Conservation (phyloP, 2,888 invertebrate genomes). For the Peribatodes rhomboidaria region DNA sequence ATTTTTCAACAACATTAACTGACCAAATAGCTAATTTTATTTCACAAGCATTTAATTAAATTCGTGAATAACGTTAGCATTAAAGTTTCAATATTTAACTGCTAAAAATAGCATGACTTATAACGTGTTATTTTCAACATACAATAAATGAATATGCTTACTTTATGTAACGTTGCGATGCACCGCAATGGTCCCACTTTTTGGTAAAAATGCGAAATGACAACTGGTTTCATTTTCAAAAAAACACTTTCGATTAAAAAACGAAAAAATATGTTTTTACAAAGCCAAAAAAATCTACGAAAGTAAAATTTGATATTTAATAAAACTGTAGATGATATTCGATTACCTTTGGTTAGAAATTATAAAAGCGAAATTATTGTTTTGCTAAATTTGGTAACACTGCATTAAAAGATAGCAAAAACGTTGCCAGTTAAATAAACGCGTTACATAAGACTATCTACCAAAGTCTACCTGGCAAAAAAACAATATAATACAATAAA, state of each 20-base stretch:
- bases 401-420: conserved; percentile 7
- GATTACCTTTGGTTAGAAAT: not conserved
- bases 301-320: not conserved
- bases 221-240: conserved; percentile 73
- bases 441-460: not conserved
- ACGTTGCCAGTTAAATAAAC: conserved; percentile 4
- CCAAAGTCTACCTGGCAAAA: not conserved
- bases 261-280: conserved; percentile 1
- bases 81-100: not conserved
- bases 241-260: conserved; percentile 43
- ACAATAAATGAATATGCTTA: conserved; percentile 67
- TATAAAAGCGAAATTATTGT: conserved; percentile 2
- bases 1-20: not conserved
- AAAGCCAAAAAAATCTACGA: not conserved
- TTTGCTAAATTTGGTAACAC: conserved; percentile 13
- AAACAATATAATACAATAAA: not conserved
- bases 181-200: conserved; percentile 47
- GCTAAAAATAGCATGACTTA: conserved; percentile 42
- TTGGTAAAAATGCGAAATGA: conserved; percentile 36
- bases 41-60: too few relatives aligned
- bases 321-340: not conserved
- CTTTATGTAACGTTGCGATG: conserved; percentile 62
- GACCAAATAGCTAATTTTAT: not conserved
- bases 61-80: conserved; percentile 2
- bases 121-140: conserved; percentile 39